Evolutionary conservation across 2,113 vertebrate genomes (phyloP).

Genomic region (Echinops telfairi): DNA sequence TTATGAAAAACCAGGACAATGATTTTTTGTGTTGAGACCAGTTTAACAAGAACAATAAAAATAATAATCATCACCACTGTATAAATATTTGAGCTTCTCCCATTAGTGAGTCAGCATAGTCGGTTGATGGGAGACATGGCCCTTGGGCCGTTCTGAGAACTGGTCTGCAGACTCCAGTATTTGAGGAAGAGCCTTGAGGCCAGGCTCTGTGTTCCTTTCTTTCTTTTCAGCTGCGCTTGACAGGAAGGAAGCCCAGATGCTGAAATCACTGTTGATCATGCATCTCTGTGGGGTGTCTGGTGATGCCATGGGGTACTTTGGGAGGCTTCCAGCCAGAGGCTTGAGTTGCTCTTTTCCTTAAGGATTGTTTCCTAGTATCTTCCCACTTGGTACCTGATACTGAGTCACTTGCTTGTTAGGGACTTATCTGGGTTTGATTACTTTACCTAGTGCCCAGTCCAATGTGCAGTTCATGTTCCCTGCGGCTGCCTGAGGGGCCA

Average conservation of each 20-base stretch:
- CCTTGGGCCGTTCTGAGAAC: not conserved
- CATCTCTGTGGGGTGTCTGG: conserved; percentile 24
- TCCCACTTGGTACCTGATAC: not conserved
- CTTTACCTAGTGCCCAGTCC: not conserved
- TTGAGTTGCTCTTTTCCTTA: conserved; percentile 44
- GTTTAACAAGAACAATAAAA: conserved; percentile 22
- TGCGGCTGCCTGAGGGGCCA: not conserved
- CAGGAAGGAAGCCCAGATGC: not conserved
- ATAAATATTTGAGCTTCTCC: conserved; percentile 12
- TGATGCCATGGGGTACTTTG: conserved; percentile 34
- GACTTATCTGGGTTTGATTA: conserved; percentile 23
- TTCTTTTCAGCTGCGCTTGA: conserved; percentile 44
- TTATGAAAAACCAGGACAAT: conserved; percentile 49
- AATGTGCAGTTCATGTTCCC: not conserved
- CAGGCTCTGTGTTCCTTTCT: not conserved
- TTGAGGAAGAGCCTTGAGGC: conserved; percentile 21
- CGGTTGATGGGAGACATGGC: not conserved
- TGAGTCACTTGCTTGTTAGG: conserved; percentile 28
- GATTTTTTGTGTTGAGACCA: conserved; percentile 57
- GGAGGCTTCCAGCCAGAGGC: not conserved
- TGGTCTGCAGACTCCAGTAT: not conserved
- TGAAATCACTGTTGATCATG: not conserved
- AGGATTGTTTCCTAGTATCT: conserved; percentile 40
- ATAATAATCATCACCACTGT: not conserved
- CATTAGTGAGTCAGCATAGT: not conserved